These are phyloP conservation scores for Channallabes apus DNA, from an alignment of 2,797 vertebrate genomes.

Conservation along the genomic window DNA sequence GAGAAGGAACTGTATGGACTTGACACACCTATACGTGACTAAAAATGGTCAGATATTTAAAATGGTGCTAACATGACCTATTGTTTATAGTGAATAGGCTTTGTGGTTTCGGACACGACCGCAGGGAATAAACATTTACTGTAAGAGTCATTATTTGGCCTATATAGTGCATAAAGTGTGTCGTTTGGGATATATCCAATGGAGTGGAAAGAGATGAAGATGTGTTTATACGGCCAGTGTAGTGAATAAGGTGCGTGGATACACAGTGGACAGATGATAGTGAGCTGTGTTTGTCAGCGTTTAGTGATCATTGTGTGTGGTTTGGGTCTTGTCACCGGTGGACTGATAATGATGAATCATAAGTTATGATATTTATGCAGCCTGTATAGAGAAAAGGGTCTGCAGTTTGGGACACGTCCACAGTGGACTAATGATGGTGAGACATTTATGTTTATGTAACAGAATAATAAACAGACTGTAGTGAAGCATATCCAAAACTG, in stretches of 20 bases:
- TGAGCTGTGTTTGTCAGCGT: neutral
- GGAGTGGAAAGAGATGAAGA: neutral
- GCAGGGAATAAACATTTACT: neutral
- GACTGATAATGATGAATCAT: constrained; percentile 27
- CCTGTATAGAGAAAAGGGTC: neutral
- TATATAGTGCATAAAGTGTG: neutral
- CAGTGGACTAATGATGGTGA: neutral
- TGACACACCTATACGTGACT: neutral
- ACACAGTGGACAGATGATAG: constrained; percentile 13
- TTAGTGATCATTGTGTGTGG: constrained; percentile 17
- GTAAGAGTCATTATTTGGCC: neutral
- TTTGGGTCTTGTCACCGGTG: neutral
- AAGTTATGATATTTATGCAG: constrained; percentile 33
- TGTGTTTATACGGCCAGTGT: neutral
- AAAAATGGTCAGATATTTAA: neutral
- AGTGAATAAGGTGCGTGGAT: neutral
- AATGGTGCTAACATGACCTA: neutral
- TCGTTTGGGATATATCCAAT: neutral
- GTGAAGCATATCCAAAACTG: constrained; percentile 3
- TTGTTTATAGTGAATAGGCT: neutral
- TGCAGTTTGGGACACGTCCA: neutral
- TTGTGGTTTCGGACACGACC: neutral
- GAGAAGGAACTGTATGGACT: neutral
- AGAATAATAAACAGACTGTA: constrained; percentile 11
- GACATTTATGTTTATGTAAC: constrained; percentile 15